phyloP scores from a whole-genome alignment of 1,140 invertebrate species.

The Drosophila guanche region DNA sequence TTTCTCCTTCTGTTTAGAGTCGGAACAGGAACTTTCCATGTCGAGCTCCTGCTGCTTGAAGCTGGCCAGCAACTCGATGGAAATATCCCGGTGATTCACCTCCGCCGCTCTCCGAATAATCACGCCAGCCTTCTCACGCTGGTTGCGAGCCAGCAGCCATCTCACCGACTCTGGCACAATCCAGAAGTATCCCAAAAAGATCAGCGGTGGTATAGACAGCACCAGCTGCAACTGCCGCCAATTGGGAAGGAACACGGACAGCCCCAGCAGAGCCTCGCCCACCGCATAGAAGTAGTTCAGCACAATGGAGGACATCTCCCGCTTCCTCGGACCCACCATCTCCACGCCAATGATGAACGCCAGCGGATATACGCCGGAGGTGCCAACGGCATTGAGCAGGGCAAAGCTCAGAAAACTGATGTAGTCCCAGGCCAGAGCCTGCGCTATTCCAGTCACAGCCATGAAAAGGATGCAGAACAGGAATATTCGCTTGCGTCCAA shows the following conservation, averaged over 20 bases:
- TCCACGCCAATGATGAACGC: conserved; percentile 88
- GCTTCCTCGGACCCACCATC: conserved; percentile 86
- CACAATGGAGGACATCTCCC: conserved; percentile 87
- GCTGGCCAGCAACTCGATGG: conserved; percentile 81
- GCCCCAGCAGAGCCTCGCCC: conserved; percentile 86
- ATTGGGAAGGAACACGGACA: conserved; percentile 85
- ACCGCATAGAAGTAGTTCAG: conserved; percentile 88
- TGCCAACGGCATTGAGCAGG: conserved; percentile 86
- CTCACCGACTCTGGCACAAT: conserved; percentile 87
- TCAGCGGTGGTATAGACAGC: conserved; percentile 85
- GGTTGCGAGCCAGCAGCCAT: conserved; percentile 86
- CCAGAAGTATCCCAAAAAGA: conserved; percentile 86
- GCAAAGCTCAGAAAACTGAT: conserved; percentile 85
- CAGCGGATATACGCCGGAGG: conserved; percentile 86
- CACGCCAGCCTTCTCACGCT: conserved; percentile 84
- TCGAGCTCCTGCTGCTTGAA: conserved; percentile 65
- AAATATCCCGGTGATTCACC: conserved; percentile 85
- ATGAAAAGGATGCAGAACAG: conserved; percentile 86
- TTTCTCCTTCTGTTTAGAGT: conserved; percentile 25
- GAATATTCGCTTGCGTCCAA: conserved; percentile 86
- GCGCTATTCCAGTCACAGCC: conserved; percentile 85
- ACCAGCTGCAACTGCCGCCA: conserved; percentile 86
- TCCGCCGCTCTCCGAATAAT: conserved; percentile 85
- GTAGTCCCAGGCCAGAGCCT: conserved; percentile 85
- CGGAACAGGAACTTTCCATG: not conserved